Evolutionary conservation across 2,888 invertebrate genomes (phyloP).

Genomic region (Aphrophora alni): DNA sequence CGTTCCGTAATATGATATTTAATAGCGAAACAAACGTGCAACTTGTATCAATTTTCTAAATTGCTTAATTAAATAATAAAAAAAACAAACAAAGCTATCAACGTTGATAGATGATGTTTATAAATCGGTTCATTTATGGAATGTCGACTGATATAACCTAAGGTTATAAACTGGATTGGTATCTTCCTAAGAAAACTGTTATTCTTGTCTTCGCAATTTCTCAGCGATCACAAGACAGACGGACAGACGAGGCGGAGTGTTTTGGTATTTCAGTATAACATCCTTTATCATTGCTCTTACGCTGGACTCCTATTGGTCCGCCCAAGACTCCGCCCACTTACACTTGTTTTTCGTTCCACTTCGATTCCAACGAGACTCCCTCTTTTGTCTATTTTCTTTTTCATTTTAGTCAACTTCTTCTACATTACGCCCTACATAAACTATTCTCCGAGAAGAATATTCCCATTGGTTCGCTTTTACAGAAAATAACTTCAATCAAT

Average conservation of each 20-base stretch:
- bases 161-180: neutral
- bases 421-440: neutral
- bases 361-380: neutral
- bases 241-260: neutral
- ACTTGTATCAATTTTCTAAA: neutral
- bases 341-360: constrained; percentile 2
- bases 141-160: neutral
- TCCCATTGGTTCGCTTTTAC: neutral
- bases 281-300: neutral
- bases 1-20: too few relatives aligned
- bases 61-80: neutral
- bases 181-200: neutral
- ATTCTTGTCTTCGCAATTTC: neutral
- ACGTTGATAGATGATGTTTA: neutral
- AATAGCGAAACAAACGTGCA: too few relatives aligned
- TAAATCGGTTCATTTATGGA: neutral
- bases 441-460: neutral
- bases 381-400: too few relatives aligned
- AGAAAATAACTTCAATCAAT: neutral
- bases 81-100: neutral
- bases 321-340: constrained; percentile 23
- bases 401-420: too few relatives aligned
- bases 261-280: neutral
- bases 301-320: constrained; percentile 25
- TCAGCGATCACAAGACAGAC: neutral